phyloP scores from a whole-genome alignment of 2,113 vertebrate species.

The Mixornis gularis region DNA sequence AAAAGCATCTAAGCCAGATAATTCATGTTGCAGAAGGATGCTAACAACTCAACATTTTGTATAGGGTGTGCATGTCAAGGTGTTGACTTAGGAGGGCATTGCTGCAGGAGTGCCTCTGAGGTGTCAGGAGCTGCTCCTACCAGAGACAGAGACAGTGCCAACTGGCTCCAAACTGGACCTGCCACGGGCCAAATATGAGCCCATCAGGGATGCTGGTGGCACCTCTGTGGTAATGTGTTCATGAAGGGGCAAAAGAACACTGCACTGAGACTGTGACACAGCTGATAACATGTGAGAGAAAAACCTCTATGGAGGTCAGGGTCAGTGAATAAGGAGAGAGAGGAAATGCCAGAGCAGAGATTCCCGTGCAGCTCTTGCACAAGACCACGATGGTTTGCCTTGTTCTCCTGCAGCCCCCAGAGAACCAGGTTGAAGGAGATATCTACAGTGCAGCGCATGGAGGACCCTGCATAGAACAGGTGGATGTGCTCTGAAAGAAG shows the following conservation, averaged over 20 bases:
- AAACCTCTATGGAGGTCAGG: background rate
- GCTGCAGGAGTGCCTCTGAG: background rate
- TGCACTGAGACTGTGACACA: background rate
- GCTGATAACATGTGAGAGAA: background rate
- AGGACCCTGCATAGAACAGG: fast-evolving
- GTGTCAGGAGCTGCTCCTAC: background rate
- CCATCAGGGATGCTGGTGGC: background rate
- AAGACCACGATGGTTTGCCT: background rate
- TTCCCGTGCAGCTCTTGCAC: background rate
- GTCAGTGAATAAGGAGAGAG: background rate
- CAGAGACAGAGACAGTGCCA: background rate
- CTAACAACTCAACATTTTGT: background rate
- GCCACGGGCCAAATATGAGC: background rate
- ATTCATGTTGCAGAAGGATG: background rate
- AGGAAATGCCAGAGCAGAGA: background rate
- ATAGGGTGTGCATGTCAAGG: fast-evolving
- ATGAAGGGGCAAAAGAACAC: background rate
- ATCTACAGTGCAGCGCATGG: background rate
- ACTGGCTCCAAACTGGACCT: background rate
- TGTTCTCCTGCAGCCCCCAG: background rate
- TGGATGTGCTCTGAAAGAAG: background rate
- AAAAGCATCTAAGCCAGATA: background rate
- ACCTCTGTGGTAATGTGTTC: background rate
- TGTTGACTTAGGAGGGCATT: fast-evolving
- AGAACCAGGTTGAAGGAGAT: background rate